These are phyloP conservation scores for Tachysurus fulvidraco DNA, from an alignment of 2,113 vertebrate genomes.

Conservation along the genomic window DNA sequence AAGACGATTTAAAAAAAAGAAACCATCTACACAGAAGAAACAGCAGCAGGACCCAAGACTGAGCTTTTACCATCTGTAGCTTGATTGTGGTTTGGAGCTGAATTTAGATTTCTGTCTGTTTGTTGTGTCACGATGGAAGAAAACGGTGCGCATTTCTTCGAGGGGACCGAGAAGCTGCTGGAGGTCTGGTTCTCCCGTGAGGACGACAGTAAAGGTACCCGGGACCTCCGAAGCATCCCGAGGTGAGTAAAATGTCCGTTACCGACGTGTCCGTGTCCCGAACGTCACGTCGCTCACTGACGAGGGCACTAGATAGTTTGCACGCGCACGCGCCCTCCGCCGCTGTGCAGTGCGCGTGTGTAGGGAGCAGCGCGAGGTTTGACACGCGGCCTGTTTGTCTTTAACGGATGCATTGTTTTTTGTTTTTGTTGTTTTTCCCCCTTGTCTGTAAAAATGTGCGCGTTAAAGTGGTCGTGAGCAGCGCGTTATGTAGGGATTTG, in stretches of 20 bases:
- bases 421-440: no score
- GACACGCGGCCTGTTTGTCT: no score
- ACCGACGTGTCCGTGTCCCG: background rate
- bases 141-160: constrained; percentile 98
- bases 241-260: constrained; percentile 73
- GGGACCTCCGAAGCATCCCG: constrained; percentile 95
- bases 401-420: background rate
- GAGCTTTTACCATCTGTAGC: constrained; percentile 73
- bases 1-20: constrained; percentile 21
- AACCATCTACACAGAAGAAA: constrained; percentile 70
- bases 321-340: accelerated
- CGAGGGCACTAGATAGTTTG: background rate
- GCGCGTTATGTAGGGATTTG: no score
- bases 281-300: background rate
- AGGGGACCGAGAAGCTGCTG: constrained; percentile 98
- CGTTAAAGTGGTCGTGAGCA: accelerated
- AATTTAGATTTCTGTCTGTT: constrained; percentile 80
- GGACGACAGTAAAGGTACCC: constrained; percentile 91
- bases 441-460: no score
- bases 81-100: constrained; percentile 57
- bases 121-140: constrained; percentile 94
- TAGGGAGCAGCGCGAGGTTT: background rate
- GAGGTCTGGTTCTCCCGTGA: constrained; percentile 98
- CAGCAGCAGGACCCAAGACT: constrained; percentile 71
- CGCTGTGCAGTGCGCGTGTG: background rate